Percentiles rank a stretch among this genome's conserved stretches.
Conservation (phyloP, 2,113 vertebrate genomes). For the Misgurnus anguillicaudatus region DNA sequence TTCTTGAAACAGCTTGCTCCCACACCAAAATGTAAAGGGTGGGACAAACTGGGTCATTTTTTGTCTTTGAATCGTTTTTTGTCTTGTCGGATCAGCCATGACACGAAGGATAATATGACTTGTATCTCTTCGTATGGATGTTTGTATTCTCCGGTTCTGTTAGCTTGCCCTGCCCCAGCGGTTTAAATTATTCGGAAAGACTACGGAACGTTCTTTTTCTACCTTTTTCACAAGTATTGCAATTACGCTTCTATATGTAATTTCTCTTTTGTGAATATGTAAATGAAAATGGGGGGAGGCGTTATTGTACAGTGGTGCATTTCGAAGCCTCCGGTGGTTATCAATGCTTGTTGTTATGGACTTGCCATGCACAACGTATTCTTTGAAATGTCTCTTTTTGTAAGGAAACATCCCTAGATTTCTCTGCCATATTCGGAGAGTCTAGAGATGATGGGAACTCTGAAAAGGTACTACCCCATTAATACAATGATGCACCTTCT, state of each 20-base stretch:
- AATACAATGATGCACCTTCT: conserved; percentile 52
- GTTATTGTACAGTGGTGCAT: conserved; percentile 56
- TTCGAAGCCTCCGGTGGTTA: conserved; percentile 49
- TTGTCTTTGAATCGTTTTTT: conserved; percentile 65
- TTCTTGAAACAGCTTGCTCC: conserved; percentile 63
- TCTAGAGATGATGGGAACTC: conserved; percentile 33
- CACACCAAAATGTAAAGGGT: conserved; percentile 56
- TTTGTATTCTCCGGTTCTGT: conserved; percentile 74
- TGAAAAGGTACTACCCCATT: conserved; percentile 45
- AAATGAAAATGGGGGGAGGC: conserved; percentile 51
- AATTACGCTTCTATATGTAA: conserved; percentile 75
- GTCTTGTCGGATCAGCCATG: conserved; percentile 54
- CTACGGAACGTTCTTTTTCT: conserved; percentile 73
- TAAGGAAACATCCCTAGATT: conserved; percentile 39
- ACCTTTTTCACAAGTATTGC: conserved; percentile 81
- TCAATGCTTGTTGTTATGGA: conserved; percentile 53
- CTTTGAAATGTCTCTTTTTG: conserved; percentile 49
- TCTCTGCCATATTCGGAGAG: conserved; percentile 39
- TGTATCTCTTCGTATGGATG: conserved; percentile 58
- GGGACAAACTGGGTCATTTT: conserved; percentile 65
- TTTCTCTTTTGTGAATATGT: conserved; percentile 65
- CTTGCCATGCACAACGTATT: conserved; percentile 56
- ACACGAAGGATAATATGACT: conserved; percentile 62
- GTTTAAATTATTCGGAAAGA: conserved; percentile 89
- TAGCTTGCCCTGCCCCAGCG: conserved; percentile 69